These are phyloP conservation scores for Zophobas morio DNA, from an alignment of 1,140 invertebrate species.

Conservation along the genomic window DNA sequence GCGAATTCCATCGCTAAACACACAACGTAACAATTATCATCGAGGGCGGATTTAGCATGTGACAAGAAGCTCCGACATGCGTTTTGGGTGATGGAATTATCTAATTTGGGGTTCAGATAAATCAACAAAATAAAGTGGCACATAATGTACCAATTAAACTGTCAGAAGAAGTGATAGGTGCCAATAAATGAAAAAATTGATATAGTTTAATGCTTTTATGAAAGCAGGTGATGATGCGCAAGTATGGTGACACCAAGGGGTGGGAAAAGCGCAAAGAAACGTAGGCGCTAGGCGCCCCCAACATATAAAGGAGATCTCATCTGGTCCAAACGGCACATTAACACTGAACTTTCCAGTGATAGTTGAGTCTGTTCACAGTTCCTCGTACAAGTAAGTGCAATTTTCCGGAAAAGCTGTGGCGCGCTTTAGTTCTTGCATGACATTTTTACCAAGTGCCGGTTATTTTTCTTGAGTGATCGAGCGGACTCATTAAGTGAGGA, in stretches of 20 bases:
- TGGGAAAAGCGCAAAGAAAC: slow-evolving; percentile 50
- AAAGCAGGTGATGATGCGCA: slow-evolving; percentile 44
- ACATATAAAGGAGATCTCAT: slow-evolving; percentile 52
- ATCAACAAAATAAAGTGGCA: neutral
- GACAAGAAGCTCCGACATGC: neutral
- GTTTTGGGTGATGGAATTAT: slow-evolving; percentile 14
- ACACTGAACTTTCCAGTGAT: slow-evolving; percentile 48
- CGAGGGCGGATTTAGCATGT: neutral
- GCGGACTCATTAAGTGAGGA: neutral
- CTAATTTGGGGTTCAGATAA: slow-evolving; percentile 19
- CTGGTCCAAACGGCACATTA: slow-evolving; percentile 52
- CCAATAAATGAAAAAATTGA: slow-evolving; percentile 5
- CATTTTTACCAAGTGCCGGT: slow-evolving; percentile 3
- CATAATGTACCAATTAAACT: slow-evolving; percentile 25
- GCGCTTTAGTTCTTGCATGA: neutral
- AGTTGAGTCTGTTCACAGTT: slow-evolving; percentile 30
- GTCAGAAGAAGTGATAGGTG: slow-evolving; percentile 28
- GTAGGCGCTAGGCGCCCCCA: slow-evolving; percentile 35
- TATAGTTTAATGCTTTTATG: slow-evolving; percentile 42
- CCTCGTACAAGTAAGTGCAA: slow-evolving; percentile 21
- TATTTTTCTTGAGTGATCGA: neutral
- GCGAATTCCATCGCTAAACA: too few species aligned
- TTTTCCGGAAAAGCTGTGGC: too few species aligned
- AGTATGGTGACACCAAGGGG: slow-evolving; percentile 37
- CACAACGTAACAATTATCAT: too few species aligned